Percentiles rank a stretch among this genome's conserved stretches.
phyloP scores from a whole-genome alignment of 1,140 invertebrate species.

The Brachionus rubens region DNA sequence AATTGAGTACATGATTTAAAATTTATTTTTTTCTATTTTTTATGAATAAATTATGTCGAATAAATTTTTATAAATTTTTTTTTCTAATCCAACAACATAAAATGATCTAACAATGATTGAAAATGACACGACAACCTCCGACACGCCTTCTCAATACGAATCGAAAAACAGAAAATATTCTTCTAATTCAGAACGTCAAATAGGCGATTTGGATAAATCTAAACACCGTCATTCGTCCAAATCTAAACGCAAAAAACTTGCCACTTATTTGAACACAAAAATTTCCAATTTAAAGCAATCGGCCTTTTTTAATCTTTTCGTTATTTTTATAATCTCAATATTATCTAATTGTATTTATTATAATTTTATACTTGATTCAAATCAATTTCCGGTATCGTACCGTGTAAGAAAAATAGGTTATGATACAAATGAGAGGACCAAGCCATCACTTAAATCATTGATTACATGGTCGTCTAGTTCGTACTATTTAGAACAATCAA shows the following conservation, averaged over 20 bases:
- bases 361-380: background rate
- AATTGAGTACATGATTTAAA: too few species aligned
- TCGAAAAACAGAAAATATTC: too few species aligned
- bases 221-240: too few species aligned
- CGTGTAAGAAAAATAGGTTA: background rate
- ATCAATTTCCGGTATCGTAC: background rate
- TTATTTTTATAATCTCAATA: constrained; percentile 11
- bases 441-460: background rate
- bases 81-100: too few species aligned
- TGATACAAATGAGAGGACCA: background rate
- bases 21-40: constrained; percentile 4
- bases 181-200: too few species aligned
- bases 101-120: constrained; percentile 21
- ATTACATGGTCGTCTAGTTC: background rate
- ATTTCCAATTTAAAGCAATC: background rate
- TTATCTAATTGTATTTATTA: constrained; percentile 33
- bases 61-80: background rate
- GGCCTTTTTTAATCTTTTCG: background rate
- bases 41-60: background rate
- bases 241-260: too few species aligned
- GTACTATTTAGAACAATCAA: constrained; percentile 8
- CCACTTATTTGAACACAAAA: too few species aligned
- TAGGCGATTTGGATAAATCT: too few species aligned
- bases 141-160: too few species aligned
- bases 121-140: too few species aligned